These are phyloP conservation scores for Pycnomerus fuliginosus DNA, from an alignment of 2,888 invertebrate genomes.

Conservation along the genomic window DNA sequence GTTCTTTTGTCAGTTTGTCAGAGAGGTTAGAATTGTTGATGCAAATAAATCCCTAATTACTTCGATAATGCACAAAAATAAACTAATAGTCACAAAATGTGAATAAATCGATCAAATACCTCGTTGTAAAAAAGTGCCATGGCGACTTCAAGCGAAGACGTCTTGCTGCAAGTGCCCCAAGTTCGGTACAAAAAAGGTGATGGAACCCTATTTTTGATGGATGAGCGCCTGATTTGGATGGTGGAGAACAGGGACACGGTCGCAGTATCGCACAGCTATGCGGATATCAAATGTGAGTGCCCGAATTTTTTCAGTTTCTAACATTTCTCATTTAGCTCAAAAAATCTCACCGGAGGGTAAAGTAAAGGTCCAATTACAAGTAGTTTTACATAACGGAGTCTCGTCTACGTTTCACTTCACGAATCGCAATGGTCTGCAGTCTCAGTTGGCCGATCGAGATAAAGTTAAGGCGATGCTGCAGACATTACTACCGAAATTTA, in stretches of 20 bases:
- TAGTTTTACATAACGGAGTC: constrained; percentile 89
- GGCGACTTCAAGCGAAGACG: constrained; percentile 93
- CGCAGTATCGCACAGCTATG: constrained; percentile 88
- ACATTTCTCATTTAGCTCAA: no score
- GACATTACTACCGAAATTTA: constrained; percentile 89
- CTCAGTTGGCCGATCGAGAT: constrained; percentile 87
- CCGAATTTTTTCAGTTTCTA: no score
- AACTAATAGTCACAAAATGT: no score
- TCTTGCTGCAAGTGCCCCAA: constrained; percentile 86
- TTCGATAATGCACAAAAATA: no score
- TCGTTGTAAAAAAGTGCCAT: no score
- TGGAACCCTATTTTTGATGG: constrained; percentile 94
- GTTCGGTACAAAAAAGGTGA: constrained; percentile 96
- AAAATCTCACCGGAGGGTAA: constrained; percentile 97
- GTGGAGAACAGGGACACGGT: constrained; percentile 89
- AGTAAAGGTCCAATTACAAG: constrained; percentile 96
- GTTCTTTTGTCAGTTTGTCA: no score
- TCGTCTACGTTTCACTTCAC: constrained; percentile 98
- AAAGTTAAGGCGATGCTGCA: constrained; percentile 90
- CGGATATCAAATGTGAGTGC: constrained; percentile 94
- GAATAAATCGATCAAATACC: no score
- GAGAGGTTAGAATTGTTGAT: no score
- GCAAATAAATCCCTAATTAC: no score
- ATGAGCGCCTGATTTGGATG: constrained; percentile 95
- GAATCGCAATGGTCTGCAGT: constrained; percentile 77